A percentile compares a stretch with the other conserved stretches of the same genome.
phyloP scores from a whole-genome alignment of 1,140 invertebrate genomes.

The Drosophila punjabiensis region DNA sequence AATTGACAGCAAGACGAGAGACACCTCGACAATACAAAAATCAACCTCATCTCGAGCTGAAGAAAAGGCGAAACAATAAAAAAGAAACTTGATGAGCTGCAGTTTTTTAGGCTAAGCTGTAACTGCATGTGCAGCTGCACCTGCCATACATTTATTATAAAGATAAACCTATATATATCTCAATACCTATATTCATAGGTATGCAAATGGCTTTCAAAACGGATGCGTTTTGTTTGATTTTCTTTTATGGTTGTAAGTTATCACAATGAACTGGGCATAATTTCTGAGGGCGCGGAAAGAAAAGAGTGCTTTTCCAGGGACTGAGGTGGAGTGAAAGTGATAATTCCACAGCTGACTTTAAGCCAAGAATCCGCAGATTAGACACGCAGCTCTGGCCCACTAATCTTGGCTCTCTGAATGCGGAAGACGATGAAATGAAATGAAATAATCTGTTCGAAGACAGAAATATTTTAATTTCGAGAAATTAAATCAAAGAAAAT shows the following conservation, averaged over 20 bases:
- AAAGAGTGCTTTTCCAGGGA: conserved; percentile 48
- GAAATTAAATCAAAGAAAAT: conserved; percentile 74
- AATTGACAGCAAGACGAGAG: conserved; percentile 55
- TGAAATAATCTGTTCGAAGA: conserved; percentile 29
- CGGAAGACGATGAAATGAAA: conserved; percentile 49
- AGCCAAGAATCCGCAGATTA: conserved; percentile 65
- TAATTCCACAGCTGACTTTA: conserved; percentile 21
- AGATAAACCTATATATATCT: conserved; percentile 16
- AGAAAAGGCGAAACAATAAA: conserved; percentile 37
- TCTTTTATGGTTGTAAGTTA: conserved; percentile 37
- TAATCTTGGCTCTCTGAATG: conserved; percentile 56
- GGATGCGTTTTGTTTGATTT: conserved; percentile 55
- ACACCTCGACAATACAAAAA: conserved; percentile 24
- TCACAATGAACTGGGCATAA: conserved; percentile 43
- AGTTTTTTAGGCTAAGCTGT: conserved; percentile 47
- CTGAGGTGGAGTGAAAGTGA: conserved; percentile 68
- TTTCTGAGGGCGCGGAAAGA: conserved; percentile 27
- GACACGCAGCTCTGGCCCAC: conserved; percentile 54
- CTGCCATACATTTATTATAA: conserved; percentile 50
- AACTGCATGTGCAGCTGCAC: conserved; percentile 44
- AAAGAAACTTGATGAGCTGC: conserved; percentile 56
- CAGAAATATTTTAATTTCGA: conserved; percentile 66
- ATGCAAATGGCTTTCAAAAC: conserved; percentile 61
- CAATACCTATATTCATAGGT: conserved; percentile 10
- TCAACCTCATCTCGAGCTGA: conserved; percentile 34